Conservation (phyloP, 2,113 vertebrate genomes). For the Lasiurus cinereus region DNA sequence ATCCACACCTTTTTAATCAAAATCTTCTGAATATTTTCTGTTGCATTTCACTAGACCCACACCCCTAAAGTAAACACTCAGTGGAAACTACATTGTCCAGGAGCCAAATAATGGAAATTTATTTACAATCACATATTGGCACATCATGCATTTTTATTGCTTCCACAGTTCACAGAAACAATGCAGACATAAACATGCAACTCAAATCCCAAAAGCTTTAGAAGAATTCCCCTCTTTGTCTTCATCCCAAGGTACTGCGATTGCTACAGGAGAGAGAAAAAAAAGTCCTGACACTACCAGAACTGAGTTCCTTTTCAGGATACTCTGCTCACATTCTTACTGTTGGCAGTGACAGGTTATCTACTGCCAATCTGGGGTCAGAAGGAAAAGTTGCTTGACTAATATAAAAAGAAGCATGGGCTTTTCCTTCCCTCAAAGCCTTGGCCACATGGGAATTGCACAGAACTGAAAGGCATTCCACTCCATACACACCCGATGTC, state of each 20-base stretch:
- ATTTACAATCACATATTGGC: not conserved
- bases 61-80: not conserved
- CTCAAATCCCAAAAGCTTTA: not conserved
- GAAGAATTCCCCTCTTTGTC: not conserved
- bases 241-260: not conserved
- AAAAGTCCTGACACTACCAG: not conserved
- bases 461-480: not conserved
- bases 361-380: not conserved
- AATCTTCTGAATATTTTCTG: constrained; percentile 35
- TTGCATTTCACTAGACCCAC: not conserved
- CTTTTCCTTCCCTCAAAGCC: not conserved
- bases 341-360: not conserved
- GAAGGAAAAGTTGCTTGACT: not conserved
- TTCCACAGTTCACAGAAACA: not conserved
- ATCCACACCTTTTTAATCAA: not conserved
- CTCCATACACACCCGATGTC: not conserved
- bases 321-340: not conserved
- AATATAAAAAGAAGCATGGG: not conserved
- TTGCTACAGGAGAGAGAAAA: not conserved
- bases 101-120: constrained; percentile 21
- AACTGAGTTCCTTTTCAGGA: not conserved
- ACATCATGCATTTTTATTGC: constrained; percentile 10
- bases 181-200: not conserved
- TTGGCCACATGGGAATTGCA: not conserved
- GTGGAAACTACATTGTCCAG: not conserved